A percentile compares a stretch with the other conserved stretches of the same genome.
Evolutionary conservation across 2,888 invertebrate genomes (phyloP).

Genomic region (Copidosoma aretas): DNA sequence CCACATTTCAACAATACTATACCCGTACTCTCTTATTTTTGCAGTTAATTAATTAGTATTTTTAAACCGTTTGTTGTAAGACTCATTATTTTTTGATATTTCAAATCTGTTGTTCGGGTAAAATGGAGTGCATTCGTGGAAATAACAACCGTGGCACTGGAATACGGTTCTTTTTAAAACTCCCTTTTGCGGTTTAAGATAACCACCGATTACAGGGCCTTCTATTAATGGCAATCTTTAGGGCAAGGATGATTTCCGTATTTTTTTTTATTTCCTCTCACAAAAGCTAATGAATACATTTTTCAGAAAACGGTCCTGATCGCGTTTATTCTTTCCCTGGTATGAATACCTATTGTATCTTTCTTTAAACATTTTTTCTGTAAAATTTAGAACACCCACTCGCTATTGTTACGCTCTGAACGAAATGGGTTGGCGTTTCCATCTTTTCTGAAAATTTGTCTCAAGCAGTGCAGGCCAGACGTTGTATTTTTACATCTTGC

Average conservation of each 20-base stretch:
- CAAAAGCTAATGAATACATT: too few relatives aligned
- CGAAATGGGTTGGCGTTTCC: too few relatives aligned
- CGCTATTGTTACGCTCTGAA: too few relatives aligned
- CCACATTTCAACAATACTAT: not conserved
- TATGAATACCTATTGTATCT: too few relatives aligned
- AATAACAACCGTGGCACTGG: not conserved
- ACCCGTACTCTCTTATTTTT: not conserved
- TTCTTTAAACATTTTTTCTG: too few relatives aligned
- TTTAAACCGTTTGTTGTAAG: not conserved
- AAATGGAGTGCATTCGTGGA: not conserved
- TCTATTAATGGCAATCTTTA: not conserved
- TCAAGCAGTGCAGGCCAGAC: too few relatives aligned
- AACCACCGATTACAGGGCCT: not conserved
- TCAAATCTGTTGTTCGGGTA: not conserved
- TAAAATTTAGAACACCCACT: too few relatives aligned
- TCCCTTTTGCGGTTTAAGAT: not conserved
- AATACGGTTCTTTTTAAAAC: not conserved
- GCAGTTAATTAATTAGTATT: not conserved
- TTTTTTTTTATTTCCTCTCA: too few relatives aligned
- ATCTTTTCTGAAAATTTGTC: too few relatives aligned
- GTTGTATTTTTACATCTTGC: not conserved
- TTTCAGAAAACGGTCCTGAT: too few relatives aligned
- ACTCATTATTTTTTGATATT: not conserved
- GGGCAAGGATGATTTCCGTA: not conserved
- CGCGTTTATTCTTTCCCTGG: too few relatives aligned